Percentiles rank a stretch among this genome's conserved stretches.
phyloP scores from a whole-genome alignment of 2,797 vertebrate species.

The Anguilla marmorata region DNA sequence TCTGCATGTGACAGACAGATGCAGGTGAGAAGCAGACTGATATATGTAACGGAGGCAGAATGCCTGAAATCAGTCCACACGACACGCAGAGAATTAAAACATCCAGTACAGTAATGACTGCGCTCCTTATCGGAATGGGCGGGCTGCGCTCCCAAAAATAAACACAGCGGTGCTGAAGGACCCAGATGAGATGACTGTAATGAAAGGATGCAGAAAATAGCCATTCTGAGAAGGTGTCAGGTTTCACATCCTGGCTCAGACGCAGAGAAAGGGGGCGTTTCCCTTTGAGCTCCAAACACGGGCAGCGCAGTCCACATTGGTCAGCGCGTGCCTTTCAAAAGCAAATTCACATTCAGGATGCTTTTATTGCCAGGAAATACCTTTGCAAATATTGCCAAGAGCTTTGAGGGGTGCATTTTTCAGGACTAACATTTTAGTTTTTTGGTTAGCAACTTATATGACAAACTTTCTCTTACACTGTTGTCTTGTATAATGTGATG shows the following conservation, averaged over 20 bases:
- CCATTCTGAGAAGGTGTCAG: not conserved
- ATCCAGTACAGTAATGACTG: not conserved
- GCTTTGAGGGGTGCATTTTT: not conserved
- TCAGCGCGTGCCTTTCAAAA: not conserved
- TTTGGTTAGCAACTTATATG: not conserved
- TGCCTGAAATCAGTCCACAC: not conserved
- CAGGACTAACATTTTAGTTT: not conserved
- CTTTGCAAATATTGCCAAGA: not conserved
- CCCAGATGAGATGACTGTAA: not conserved
- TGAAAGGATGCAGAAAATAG: slow-evolving; percentile 1
- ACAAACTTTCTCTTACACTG: not conserved
- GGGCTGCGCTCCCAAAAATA: not conserved
- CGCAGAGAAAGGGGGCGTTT: not conserved
- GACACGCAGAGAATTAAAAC: not conserved
- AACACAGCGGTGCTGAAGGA: not conserved
- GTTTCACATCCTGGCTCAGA: not conserved
- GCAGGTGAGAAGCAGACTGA: not conserved
- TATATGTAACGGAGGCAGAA: not conserved
- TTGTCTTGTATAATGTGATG: not conserved
- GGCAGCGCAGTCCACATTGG: not conserved
- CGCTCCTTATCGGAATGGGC: not conserved
- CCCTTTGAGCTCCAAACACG: not conserved
- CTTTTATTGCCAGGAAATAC: not conserved
- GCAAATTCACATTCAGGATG: not conserved
- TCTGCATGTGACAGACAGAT: no score